Base-by-base conservation (phyloP, 2,113 vertebrate species). In the Lucifuga dentata region DNA sequence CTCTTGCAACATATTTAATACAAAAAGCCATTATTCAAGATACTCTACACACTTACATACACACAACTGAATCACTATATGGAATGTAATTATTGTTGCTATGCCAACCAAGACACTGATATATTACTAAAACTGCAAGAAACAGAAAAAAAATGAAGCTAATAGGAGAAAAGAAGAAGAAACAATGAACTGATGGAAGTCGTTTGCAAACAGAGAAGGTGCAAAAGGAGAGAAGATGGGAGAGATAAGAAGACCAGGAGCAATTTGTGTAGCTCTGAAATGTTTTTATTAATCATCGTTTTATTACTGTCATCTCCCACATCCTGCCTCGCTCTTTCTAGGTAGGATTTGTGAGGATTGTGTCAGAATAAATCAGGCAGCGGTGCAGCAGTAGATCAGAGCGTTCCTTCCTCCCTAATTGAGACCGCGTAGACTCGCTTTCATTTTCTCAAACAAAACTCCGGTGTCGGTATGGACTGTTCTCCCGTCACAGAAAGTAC, bases 1-100 rank as follows among this genome's bases (percentile, higher is more conserved):
- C 8, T 57, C 59, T 50, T 46, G 44, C 55, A 68, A 65, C 16
- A 2, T 1, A 0, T 56, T 50, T 53, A 46, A 40, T 35, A 56
- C 5, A 56, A 46, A 53, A 51, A 33, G 19, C 5, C 17, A 15
- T 3, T 35, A 63, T 50, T 50, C 29, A 15, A 13, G 3, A 3
- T 11, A 36, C 33, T 23, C 7, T 16, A 40, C 36, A 26, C 53
- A 41, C 38, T 8, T 20, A 35, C 36, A 41, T 21, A 33, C 39
- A 19, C 41, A 26, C 9, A 23, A 19, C 23, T 52, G 15, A 70
- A 44, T 68, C 32, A 66, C 12, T 12, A 23, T 20, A n/a, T 2
- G 11, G 48, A 26, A 7, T 8, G 50, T 10, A 1, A 39, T 55
- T 76, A n/a, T 12, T 35, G 29, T 43, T 55, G 6, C 38, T 2